Conservation (phyloP, 2,797 vertebrate genomes). For the Euthynnus affinis region DNA sequence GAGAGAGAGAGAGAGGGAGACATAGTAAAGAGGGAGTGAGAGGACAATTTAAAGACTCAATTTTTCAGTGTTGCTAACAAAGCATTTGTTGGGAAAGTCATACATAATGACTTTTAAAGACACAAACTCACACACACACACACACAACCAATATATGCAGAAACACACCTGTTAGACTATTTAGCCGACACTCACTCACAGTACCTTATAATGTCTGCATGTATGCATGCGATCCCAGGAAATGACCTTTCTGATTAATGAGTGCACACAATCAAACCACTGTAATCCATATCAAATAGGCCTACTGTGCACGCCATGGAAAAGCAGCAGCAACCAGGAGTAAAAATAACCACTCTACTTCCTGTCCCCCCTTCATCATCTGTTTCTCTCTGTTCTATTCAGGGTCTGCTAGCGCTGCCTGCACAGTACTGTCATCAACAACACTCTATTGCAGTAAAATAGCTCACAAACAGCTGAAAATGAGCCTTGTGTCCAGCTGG, state of each 20-base stretch:
- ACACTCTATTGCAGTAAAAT: conserved; percentile 25
- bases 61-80: background rate
- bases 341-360: conserved; percentile 81
- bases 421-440: conserved; percentile 46
- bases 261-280: conserved; percentile 56
- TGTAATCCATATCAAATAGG: conserved; percentile 66
- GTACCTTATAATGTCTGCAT: background rate
- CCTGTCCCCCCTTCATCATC: conserved; percentile 65
- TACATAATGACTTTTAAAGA: background rate
- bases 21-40: background rate
- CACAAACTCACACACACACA: background rate
- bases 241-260: conserved; percentile 25
- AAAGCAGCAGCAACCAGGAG: conserved; percentile 55
- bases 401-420: conserved; percentile 32
- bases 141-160: background rate
- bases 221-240: conserved; percentile 25
- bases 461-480: conserved; percentile 46
- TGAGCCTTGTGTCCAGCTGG: conserved; percentile 21
- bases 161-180: conserved; percentile 15
- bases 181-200: background rate
- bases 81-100: background rate
- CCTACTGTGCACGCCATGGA: conserved; percentile 54
- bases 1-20: background rate
- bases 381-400: conserved; percentile 61
- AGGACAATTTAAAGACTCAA: conserved; percentile 2